Conservation (phyloP, 1,140 invertebrate genomes). For the Camponotus pennsylvanicus region DNA sequence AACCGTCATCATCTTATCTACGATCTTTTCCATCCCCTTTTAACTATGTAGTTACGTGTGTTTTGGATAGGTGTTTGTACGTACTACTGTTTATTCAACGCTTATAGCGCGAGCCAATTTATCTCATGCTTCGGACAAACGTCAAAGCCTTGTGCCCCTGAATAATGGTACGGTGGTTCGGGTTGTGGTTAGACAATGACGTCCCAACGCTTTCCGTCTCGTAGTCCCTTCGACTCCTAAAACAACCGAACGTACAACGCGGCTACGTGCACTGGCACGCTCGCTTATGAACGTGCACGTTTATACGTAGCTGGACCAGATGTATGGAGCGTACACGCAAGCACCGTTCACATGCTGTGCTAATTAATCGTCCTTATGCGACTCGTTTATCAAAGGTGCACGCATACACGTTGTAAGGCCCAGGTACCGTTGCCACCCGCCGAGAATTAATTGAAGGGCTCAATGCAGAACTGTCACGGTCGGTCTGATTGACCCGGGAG, state of each 20-base stretch:
- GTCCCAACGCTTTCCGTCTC: constrained; percentile 57
- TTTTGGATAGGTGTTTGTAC: constrained; percentile 28
- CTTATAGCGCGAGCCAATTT: constrained; percentile 70
- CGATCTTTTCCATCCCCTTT: not conserved
- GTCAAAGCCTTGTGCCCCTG: constrained; percentile 67
- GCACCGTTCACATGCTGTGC: constrained; percentile 27
- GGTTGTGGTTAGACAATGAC: constrained; percentile 65
- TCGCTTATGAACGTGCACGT: constrained; percentile 9
- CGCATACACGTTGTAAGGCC: constrained; percentile 31
- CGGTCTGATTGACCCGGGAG: constrained; percentile 30
- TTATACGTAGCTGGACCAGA: constrained; percentile 18
- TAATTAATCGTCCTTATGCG: constrained; percentile 72
- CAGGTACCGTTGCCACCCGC: constrained; percentile 22
- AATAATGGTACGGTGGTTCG: constrained; percentile 69
- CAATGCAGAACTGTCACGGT: constrained; percentile 41
- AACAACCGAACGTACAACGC: constrained; percentile 48
- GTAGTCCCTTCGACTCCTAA: constrained; percentile 44
- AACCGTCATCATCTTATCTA: not conserved
- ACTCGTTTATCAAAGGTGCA: constrained; percentile 72
- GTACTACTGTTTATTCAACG: constrained; percentile 62
- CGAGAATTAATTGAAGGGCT: constrained; percentile 66
- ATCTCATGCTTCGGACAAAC: constrained; percentile 64
- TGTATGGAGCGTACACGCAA: constrained; percentile 25
- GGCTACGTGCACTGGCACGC: constrained; percentile 10
- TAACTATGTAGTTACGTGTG: not conserved